Percentiles rank a stretch among this genome's conserved stretches.
These are phyloP conservation scores for Enteromius treurensis DNA, from an alignment of 2,797 vertebrate species.

Conservation along the genomic window DNA sequence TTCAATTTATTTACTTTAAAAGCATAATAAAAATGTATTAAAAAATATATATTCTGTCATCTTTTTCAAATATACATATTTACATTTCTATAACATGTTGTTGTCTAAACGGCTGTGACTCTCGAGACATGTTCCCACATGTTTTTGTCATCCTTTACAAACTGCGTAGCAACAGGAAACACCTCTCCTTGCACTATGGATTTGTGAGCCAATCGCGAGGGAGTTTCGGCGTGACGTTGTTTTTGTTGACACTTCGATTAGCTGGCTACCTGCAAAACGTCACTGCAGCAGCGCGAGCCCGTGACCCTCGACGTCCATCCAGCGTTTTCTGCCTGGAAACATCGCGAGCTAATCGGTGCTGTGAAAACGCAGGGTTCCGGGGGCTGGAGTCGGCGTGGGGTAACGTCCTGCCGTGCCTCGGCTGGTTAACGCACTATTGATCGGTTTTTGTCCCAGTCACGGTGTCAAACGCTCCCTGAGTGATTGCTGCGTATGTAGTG, in stretches of 20 bases:
- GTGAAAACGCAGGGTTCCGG: slow-evolving; percentile 50
- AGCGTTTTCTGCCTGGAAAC: slow-evolving; percentile 76
- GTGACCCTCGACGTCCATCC: slow-evolving; percentile 47
- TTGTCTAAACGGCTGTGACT: background rate
- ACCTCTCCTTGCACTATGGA: slow-evolving; percentile 36
- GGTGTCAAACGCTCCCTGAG: slow-evolving; percentile 1
- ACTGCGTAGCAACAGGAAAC: slow-evolving; percentile 72
- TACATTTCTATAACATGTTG: slow-evolving; percentile 3
- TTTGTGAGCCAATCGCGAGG: slow-evolving; percentile 69
- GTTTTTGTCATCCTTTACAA: slow-evolving; percentile 43
- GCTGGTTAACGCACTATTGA: slow-evolving; percentile 27
- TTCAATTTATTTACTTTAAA: background rate
- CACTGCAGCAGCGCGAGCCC: slow-evolving; percentile 54
- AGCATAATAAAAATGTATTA: background rate
- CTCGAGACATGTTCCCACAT: background rate
- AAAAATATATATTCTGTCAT: background rate
- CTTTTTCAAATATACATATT: background rate
- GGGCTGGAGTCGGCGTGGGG: slow-evolving; percentile 62
- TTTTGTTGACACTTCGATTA: slow-evolving; percentile 71
- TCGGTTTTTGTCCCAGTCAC: slow-evolving; percentile 37
- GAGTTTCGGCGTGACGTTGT: slow-evolving; percentile 64
- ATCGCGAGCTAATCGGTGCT: slow-evolving; percentile 60
- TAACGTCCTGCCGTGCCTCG: slow-evolving; percentile 43
- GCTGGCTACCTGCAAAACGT: slow-evolving; percentile 66
- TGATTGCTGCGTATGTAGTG: background rate